phyloP scores from a whole-genome alignment of 2,888 invertebrate species.

The Eupeodes latifasciatus region DNA sequence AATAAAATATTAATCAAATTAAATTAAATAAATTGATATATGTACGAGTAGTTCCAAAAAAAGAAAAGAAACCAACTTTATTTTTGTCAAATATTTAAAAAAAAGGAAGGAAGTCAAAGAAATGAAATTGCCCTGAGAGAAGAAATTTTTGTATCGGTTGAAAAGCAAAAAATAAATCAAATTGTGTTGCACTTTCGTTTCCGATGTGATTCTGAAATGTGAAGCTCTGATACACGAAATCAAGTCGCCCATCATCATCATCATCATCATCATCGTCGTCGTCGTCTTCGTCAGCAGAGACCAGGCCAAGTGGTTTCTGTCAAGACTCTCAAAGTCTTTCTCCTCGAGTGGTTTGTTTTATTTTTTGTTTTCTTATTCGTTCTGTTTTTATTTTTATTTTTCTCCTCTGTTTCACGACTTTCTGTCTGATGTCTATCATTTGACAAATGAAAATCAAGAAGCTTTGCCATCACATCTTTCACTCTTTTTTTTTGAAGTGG shows the following conservation, averaged over 20 bases:
- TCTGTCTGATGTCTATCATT: conserved; percentile 68
- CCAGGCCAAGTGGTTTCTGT: conserved; percentile 69
- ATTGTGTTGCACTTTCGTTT: conserved; percentile 59
- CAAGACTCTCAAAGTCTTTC: conserved; percentile 70
- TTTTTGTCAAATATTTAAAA: conserved; percentile 27
- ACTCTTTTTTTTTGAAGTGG: conserved; percentile 59
- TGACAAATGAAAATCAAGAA: conserved; percentile 73
- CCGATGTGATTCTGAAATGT: conserved; percentile 8
- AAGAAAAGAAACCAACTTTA: background rate
- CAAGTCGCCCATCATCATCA: conserved; percentile 14
- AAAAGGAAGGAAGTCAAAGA: conserved; percentile 48
- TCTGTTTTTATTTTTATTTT: conserved; percentile 35
- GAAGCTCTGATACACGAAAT: conserved; percentile 5
- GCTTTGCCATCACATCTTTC: conserved; percentile 49
- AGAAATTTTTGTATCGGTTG: background rate
- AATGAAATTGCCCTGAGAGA: conserved; percentile 60
- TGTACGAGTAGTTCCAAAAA: background rate
- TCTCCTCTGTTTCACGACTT: conserved; percentile 36
- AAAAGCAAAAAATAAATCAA: conserved; percentile 25
- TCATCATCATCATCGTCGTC: background rate
- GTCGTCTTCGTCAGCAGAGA: conserved; percentile 28
- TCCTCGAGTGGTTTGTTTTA: conserved; percentile 21
- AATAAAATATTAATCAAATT: conserved; percentile 8
- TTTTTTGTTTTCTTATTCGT: conserved; percentile 12
- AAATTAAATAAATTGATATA: conserved; percentile 19